phyloP scores from a whole-genome alignment of 2,888 invertebrate genomes.

The Alsophila aescularia region DNA sequence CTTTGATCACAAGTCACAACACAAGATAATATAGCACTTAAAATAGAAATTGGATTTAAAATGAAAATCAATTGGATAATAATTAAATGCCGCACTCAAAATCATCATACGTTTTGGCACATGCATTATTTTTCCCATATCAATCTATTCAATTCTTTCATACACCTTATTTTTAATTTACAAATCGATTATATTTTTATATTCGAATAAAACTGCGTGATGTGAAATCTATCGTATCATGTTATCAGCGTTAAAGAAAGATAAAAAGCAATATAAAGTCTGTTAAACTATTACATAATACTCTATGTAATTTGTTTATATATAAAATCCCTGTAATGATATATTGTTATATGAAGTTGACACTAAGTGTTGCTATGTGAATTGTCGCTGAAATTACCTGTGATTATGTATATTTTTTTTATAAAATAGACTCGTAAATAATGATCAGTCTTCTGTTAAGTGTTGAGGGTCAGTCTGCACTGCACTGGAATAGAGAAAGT shows the following conservation, averaged over 20 bases:
- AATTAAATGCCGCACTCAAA: slow-evolving; percentile 36
- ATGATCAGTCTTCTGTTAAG: slow-evolving; percentile 82
- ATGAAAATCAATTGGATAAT: slow-evolving; percentile 35
- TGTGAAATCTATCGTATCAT: slow-evolving; percentile 22
- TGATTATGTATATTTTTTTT: slow-evolving; percentile 70
- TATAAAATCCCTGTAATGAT: slow-evolving; percentile 85
- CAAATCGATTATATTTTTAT: slow-evolving; percentile 39
- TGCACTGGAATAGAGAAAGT: slow-evolving; percentile 22
- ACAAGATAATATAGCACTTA: slow-evolving; percentile 40
- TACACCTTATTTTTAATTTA: slow-evolving; percentile 33
- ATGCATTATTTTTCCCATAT: slow-evolving; percentile 53
- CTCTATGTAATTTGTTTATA: slow-evolving; percentile 78
- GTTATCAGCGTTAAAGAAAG: slow-evolving; percentile 54
- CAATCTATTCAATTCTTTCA: slow-evolving; percentile 25
- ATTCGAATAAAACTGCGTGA: slow-evolving; percentile 29
- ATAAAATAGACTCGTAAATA: slow-evolving; percentile 83
- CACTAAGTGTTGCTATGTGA: slow-evolving; percentile 50
- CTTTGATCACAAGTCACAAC: slow-evolving; percentile 67
- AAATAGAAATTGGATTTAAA: slow-evolving; percentile 7
- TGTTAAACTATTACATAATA: slow-evolving; percentile 79
- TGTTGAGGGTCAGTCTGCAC: slow-evolving; percentile 58
- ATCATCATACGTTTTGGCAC: slow-evolving; percentile 66
- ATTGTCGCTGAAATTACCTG: slow-evolving; percentile 42
- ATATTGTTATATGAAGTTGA: slow-evolving; percentile 78
- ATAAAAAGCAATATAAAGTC: slow-evolving; percentile 69